Percentiles rank a stretch among this genome's conserved stretches.
phyloP scores from a whole-genome alignment of 2,113 vertebrate species.

The Pygoscelis antarcticus region DNA sequence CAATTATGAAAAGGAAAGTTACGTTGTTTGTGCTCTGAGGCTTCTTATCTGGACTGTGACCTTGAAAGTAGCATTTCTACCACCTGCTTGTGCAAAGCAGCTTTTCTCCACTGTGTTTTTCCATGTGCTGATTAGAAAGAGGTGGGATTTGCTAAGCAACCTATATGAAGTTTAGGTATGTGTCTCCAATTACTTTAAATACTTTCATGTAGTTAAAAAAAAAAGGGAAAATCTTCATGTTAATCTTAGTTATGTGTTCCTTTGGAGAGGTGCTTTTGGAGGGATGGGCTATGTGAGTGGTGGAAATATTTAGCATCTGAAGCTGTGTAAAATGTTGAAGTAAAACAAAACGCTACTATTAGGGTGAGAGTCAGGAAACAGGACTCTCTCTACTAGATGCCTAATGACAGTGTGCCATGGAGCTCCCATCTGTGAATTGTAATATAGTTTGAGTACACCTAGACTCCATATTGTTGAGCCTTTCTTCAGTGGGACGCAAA shows the following conservation, averaged over 20 bases:
- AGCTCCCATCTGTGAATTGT: neutral
- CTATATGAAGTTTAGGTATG: neutral
- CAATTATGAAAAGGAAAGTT: slow-evolving; percentile 2
- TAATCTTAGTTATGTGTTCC: neutral
- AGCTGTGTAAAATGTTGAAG: neutral
- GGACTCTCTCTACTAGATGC: neutral
- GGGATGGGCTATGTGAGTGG: fast-evolving
- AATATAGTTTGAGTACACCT: neutral
- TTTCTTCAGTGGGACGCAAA: neutral
- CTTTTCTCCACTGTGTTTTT: neutral
- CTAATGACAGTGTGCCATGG: neutral
- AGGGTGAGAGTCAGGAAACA: neutral
- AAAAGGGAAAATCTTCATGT: neutral
- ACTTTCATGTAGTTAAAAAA: neutral
- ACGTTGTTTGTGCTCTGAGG: neutral
- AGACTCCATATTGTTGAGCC: neutral
- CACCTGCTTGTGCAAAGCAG: neutral
- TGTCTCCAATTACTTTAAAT: neutral
- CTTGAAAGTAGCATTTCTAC: neutral
- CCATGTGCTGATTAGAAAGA: neutral
- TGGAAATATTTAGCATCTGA: neutral
- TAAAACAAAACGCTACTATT: neutral
- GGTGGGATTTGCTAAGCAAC: neutral
- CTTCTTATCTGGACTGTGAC: neutral
- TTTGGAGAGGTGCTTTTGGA: neutral